These are phyloP conservation scores for Drosophila nannoptera DNA, from an alignment of 1,140 invertebrate species.

Conservation along the genomic window DNA sequence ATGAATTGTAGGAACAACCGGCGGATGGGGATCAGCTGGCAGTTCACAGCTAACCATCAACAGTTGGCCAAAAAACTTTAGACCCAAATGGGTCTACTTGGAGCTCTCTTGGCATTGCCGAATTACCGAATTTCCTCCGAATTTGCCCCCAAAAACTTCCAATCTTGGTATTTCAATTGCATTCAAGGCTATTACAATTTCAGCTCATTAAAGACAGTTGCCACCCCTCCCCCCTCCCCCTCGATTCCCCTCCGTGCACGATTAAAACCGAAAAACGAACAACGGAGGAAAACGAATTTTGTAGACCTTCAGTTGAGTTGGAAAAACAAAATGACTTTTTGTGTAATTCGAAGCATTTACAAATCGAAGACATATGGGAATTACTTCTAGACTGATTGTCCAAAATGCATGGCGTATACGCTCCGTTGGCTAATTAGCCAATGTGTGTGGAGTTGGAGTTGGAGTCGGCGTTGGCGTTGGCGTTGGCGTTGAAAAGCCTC, in stretches of 20 bases:
- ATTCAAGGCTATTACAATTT: slow-evolving; percentile 27
- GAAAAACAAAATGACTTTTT: slow-evolving; percentile 33
- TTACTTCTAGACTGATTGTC: slow-evolving; percentile 25
- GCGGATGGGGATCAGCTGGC: too few relatives aligned
- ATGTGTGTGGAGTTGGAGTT: slow-evolving; percentile 7
- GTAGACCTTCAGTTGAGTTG: slow-evolving; percentile 12
- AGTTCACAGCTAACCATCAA: too few relatives aligned
- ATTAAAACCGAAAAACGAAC: too few relatives aligned
- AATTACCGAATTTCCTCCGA: neutral
- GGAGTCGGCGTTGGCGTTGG: neutral
- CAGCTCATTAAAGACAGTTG: slow-evolving; percentile 22
- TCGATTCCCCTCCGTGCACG: too few relatives aligned
- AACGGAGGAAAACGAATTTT: slow-evolving; percentile 10
- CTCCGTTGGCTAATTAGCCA: slow-evolving; percentile 63
- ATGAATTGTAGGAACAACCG: too few relatives aligned
- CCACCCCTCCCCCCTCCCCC: neutral
- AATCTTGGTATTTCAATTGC: neutral
- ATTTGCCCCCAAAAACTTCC: neutral
- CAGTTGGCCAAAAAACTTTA: too few relatives aligned
- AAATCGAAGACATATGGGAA: slow-evolving; percentile 31
- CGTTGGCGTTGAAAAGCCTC: slow-evolving; percentile 1
- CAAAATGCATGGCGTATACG: slow-evolving; percentile 39
- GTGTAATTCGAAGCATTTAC: slow-evolving; percentile 44
- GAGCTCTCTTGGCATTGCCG: too few relatives aligned
- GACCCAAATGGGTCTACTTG: too few relatives aligned